Base-by-base conservation (phyloP, 1,140 invertebrate species). In the Papilio aristodemus region DNA sequence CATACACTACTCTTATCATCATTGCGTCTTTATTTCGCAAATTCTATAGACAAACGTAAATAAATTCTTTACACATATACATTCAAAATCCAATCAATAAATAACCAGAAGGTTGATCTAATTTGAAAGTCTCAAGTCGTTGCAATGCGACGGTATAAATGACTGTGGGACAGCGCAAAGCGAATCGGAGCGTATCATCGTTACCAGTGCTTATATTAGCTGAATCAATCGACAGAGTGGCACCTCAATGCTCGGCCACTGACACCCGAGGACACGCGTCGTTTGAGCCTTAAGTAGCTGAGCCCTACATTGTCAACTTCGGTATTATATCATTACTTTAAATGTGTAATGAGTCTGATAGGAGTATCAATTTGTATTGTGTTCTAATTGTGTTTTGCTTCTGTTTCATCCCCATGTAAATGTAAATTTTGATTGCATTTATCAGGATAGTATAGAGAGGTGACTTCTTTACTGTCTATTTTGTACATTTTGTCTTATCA, bases 191-290 rank as follows among this genome's bases (percentile, higher is more conserved):
- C 67, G 71, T 71, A 78, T 71, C 69, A 77, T 80, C 82, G 83
- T 85, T 80, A 83, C 74, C 80, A 75, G 69, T 71, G 82, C 77
- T 80, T 79, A 80, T 76, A 83, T 85, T 83, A 85, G 78, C 74
- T 74, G 81, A 81, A 83, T 87, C 83, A 84, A 83, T 87, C 81
- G 71, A 41, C 25, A 73, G 73, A 87, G 74, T 85, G 85, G 74
- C 85, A 68, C 41, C 14, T 80, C 73, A 85, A 87, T 84, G 77
- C 76, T 58, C 57, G 8, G 3, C 25, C 32, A 37, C 57, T 79
- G 85, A 84, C 85, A 84, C 69, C 67, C 73, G 73, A 73, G 73
- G 80, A 81, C 77, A 71, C 79, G 63, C 74, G 73, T 74, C 75
- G 11, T 37, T 36, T 59, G 57, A 27, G 25, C 11, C 32, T 59